phyloP scores from a whole-genome alignment of 2,113 vertebrate species.

The Crotalus helleri region DNA sequence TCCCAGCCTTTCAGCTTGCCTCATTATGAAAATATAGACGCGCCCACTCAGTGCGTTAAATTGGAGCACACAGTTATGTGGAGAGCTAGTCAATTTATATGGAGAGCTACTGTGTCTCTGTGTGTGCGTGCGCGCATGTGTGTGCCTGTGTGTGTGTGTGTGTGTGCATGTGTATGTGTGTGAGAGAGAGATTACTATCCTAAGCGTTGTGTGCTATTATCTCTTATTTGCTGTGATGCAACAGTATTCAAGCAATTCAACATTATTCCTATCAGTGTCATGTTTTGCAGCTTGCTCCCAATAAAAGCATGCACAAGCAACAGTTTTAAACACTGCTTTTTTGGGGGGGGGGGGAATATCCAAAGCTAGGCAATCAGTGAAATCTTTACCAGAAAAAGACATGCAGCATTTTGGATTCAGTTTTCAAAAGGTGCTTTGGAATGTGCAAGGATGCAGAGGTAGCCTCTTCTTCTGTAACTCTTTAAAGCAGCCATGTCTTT shows the following conservation, averaged over 20 bases:
- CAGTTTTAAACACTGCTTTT: background rate
- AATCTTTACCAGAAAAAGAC: background rate
- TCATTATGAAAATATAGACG: background rate
- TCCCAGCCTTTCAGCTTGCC: background rate
- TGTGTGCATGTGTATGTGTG: background rate
- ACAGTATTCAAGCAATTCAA: background rate
- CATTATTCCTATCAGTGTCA: background rate
- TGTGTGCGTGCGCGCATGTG: background rate
- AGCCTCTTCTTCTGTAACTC: background rate
- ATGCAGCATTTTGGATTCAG: background rate
- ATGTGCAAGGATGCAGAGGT: background rate
- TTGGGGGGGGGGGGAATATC: background rate
- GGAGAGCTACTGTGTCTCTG: background rate
- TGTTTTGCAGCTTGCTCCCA: background rate
- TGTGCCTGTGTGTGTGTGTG: background rate
- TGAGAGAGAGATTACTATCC: background rate
- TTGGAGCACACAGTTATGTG: constrained; percentile 7
- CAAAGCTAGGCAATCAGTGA: background rate
- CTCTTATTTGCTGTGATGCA: background rate
- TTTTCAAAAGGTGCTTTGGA: background rate
- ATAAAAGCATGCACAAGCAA: background rate
- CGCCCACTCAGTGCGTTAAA: background rate
- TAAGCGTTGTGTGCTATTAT: background rate
- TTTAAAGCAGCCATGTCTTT: background rate
- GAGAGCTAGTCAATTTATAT: background rate